phyloP scores from a whole-genome alignment of 2,797 vertebrate genomes.

The Siniperca obscura region DNA sequence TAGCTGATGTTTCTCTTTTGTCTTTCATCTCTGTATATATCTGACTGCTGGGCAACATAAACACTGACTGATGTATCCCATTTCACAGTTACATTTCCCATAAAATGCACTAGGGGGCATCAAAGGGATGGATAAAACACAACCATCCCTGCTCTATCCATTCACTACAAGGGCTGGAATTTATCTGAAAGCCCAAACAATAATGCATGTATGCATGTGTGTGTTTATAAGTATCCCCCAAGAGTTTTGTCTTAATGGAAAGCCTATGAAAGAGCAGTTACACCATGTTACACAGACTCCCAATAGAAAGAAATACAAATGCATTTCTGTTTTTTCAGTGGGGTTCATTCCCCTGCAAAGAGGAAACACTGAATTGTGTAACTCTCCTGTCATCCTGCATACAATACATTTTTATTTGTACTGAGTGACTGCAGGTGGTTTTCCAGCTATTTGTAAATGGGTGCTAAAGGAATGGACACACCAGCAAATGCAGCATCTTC shows the following conservation, averaged over 20 bases:
- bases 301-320: constrained; percentile 3
- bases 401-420: neutral
- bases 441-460: constrained; percentile 1
- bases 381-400: neutral
- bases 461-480: neutral
- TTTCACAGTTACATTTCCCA: constrained; percentile 33
- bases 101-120: constrained; percentile 70
- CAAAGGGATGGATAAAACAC: constrained; percentile 41
- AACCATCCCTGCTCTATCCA: neutral
- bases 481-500: neutral
- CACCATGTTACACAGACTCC: neutral
- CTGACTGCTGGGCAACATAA: neutral
- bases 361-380: neutral
- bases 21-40: constrained; percentile 4
- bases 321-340: too few relatives aligned
- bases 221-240: neutral
- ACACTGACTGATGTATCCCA: neutral
- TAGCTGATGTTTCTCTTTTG: constrained; percentile 5
- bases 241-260: constrained; percentile 4
- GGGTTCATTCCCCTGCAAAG: neutral
- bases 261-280: neutral
- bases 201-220: neutral
- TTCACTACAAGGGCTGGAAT: neutral
- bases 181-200: constrained; percentile 24
- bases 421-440: neutral